Evolutionary conservation across 2,888 invertebrate species (phyloP).

Genomic region (Oligia strigilis): DNA sequence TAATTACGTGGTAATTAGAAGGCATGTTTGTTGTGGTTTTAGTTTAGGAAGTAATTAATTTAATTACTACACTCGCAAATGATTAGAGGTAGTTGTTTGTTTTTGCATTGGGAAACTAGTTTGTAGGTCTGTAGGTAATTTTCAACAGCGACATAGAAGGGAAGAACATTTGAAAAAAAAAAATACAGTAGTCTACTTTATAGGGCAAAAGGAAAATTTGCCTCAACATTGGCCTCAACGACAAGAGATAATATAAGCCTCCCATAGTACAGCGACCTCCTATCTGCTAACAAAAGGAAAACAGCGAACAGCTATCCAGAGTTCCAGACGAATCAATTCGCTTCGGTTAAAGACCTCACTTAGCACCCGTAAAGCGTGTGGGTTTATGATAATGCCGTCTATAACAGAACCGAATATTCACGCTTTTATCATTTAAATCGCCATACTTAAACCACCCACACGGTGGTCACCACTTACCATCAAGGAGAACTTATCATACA

Average conservation of each 20-base stretch:
- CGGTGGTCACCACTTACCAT: neutral
- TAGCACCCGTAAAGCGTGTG: slow-evolving; percentile 10
- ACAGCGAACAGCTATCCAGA: neutral
- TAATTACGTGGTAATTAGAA: slow-evolving; percentile 20
- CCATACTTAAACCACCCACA: neutral
- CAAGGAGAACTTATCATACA: no score
- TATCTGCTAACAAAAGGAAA: neutral
- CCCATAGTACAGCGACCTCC: neutral
- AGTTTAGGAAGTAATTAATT: slow-evolving; percentile 7
- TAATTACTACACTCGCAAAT: slow-evolving; percentile 7
- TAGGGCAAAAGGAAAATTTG: neutral
- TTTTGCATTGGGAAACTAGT: neutral
- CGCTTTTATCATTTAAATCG: neutral
- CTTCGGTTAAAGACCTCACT: slow-evolving; percentile 36
- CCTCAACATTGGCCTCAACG: no score
- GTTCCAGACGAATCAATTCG: slow-evolving; percentile 40
- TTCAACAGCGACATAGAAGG: no score
- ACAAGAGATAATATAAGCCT: neutral
- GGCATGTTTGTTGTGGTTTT: neutral
- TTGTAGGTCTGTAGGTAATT: neutral
- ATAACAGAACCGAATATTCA: slow-evolving; percentile 4
- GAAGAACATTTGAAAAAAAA: neutral
- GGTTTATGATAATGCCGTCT: slow-evolving; percentile 20
- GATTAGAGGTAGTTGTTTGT: neutral
- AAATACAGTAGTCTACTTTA: no score